These are phyloP conservation scores for Phocoena phocoena DNA, from an alignment of 2,113 vertebrate genomes.

Conservation along the genomic window DNA sequence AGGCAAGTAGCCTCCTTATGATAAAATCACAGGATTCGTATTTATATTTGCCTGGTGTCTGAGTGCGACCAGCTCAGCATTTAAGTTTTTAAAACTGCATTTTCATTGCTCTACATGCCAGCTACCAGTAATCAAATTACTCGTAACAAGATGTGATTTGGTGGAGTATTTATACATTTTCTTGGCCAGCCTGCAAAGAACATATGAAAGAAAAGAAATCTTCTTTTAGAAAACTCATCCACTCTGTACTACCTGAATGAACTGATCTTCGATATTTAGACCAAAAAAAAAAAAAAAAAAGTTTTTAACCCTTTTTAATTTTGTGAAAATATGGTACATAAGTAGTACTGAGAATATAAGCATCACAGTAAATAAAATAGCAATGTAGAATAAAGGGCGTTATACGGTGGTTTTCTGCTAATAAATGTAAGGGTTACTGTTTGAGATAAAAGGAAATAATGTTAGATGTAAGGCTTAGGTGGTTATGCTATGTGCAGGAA, in stretches of 20 bases:
- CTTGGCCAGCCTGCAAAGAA: neutral
- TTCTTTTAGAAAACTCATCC: neutral
- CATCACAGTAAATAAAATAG: neutral
- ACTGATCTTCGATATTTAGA: neutral
- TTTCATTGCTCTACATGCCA: neutral
- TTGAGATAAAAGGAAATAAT: neutral
- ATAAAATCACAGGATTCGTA: neutral
- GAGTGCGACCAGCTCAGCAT: neutral
- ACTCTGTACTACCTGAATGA: neutral
- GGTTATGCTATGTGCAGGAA: neutral
- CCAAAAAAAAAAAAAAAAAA: neutral
- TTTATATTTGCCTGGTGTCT: neutral
- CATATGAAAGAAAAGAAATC: neutral
- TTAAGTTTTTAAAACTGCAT: constrained; percentile 31
- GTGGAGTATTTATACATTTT: neutral
- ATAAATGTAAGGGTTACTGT: neutral
- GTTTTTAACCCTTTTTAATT: neutral
- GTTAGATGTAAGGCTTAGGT: neutral
- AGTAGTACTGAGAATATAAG: neutral
- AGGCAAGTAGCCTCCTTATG: neutral
- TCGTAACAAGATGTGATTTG: neutral
- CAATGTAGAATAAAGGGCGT: neutral
- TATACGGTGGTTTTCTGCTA: neutral
- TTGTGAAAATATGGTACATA: neutral
- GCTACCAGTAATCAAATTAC: neutral